Base-by-base conservation (phyloP, 1,140 invertebrate species). In the Euwallacea fornicatus region DNA sequence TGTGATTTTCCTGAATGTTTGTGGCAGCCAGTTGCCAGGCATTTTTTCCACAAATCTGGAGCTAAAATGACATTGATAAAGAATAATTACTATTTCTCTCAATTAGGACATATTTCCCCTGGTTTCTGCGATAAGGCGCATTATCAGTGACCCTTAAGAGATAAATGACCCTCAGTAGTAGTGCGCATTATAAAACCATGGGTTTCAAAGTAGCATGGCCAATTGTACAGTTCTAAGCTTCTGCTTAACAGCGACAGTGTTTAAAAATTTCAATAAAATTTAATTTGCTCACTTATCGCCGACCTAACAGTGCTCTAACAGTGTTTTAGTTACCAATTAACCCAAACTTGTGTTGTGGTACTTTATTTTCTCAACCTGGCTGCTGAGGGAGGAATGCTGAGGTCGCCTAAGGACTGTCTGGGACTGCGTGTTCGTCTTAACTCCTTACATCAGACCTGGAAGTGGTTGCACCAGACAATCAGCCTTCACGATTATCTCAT, bases 381-480 rank as follows among this genome's bases (percentile, higher is more conserved):
- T 76, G 78, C 71, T 76, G 76, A 86, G 86, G 83, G 86, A 92
- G 90, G 88, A 89, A 92, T 92, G 90, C 88, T 86, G 89, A 90
- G 87, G 84, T 88, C 88, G 83, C 89, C 85, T 82, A 89, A 90
- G 83, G 92, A 93, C 83, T 93, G 91, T 88, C 84, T 93, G 85
- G 90, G 89, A 86, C 90, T 93, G 83, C 88, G 92, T 84, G 89
- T 88, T 86, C 90, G 92, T 84, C 89, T 90, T 82, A 91, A 90
- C 83, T 86, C 86, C 82, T 87, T 94, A 82, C 91, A 94, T 83
- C 92, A 94, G 82, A 94, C 92, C 77, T 94, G 91, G 88, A 94
- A 94, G 93, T 94, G 93, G 93, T 83, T 95, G 80, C 93, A 95
- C 82, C 91, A 93, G 81, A 94, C 93, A 58, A 90, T 92, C 75